A percentile compares a stretch with the other conserved stretches of the same genome.
These are phyloP conservation scores for Cryptocephalus primarius DNA, from an alignment of 2,888 invertebrate species.

Conservation along the genomic window DNA sequence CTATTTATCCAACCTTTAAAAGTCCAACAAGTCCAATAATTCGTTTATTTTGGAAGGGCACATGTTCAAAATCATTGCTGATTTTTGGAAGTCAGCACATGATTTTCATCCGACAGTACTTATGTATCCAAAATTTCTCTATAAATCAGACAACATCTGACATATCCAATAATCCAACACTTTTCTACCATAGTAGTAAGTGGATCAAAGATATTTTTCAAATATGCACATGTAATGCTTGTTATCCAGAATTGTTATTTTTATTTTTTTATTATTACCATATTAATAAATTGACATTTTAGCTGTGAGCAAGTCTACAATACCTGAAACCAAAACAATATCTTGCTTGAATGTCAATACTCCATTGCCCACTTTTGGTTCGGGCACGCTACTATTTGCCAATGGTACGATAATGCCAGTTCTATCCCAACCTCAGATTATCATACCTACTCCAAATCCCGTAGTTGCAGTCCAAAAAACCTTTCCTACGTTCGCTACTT, in stretches of 20 bases:
- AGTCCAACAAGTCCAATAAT: too few relatives aligned
- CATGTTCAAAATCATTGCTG: too few relatives aligned
- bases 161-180: too few relatives aligned
- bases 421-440: slow-evolving; percentile 21
- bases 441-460: slow-evolving; percentile 16
- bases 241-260: not conserved
- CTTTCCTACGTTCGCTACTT: not conserved
- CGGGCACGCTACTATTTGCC: slow-evolving; percentile 33
- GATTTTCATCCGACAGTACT: too few relatives aligned
- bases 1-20: too few relatives aligned
- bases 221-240: too few relatives aligned
- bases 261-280: not conserved
- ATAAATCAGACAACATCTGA: too few relatives aligned
- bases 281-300: not conserved
- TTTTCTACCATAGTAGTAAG: too few relatives aligned
- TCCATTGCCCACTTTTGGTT: slow-evolving; percentile 24
- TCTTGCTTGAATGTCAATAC: slow-evolving; percentile 14
- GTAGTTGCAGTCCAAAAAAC: slow-evolving; percentile 1
- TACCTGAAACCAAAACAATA: slow-evolving; percentile 20
- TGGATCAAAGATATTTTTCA: too few relatives aligned
- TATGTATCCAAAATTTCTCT: too few relatives aligned
- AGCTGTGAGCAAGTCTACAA: slow-evolving; percentile 1
- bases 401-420: slow-evolving; percentile 33
- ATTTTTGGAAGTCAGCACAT: too few relatives aligned
- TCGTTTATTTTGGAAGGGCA: too few relatives aligned